Conservation (phyloP, 1,140 invertebrate species). For the Lanistes nyassanus region DNA sequence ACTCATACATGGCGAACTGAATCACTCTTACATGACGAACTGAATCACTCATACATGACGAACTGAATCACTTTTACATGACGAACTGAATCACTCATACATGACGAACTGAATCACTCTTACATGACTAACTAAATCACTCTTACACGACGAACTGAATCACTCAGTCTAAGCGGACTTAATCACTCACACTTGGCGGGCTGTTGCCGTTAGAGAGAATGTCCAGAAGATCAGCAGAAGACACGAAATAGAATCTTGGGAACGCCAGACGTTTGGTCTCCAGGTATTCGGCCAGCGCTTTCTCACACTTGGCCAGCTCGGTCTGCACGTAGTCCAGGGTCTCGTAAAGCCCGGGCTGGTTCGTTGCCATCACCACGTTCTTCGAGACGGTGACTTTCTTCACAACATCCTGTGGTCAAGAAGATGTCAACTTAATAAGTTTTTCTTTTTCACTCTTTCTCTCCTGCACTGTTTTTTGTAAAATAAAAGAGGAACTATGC, state of each 20-base stretch:
- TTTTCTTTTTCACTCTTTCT: no score
- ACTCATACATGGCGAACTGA: no score
- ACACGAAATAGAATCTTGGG: constrained; percentile 95
- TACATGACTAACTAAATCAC: no score
- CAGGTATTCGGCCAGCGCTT: constrained; percentile 94
- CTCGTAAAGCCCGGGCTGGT: constrained; percentile 81
- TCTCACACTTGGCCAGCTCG: constrained; percentile 90
- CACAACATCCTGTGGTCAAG: constrained; percentile 60
- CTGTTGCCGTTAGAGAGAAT: constrained; percentile 96
- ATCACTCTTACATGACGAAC: no score
- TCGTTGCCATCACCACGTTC: constrained; percentile 91
- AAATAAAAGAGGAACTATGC: no score
- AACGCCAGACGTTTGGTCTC: constrained; percentile 97
- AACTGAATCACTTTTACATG: no score
- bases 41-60: no score
- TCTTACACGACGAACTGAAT: no score
- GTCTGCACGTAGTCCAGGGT: constrained; percentile 84
- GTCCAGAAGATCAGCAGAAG: constrained; percentile 96
- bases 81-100: no score
- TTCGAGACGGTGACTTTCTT: constrained; percentile 64
- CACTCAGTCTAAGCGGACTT: not conserved
- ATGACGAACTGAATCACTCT: no score
- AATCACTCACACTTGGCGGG: constrained; percentile 74
- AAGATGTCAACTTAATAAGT: no score
- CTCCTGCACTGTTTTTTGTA: no score